Evolutionary conservation across 2,888 invertebrate species (phyloP), one percentile per base, ranked within the genome.

Genomic region (Tenthredo scrophulariae): DNA sequence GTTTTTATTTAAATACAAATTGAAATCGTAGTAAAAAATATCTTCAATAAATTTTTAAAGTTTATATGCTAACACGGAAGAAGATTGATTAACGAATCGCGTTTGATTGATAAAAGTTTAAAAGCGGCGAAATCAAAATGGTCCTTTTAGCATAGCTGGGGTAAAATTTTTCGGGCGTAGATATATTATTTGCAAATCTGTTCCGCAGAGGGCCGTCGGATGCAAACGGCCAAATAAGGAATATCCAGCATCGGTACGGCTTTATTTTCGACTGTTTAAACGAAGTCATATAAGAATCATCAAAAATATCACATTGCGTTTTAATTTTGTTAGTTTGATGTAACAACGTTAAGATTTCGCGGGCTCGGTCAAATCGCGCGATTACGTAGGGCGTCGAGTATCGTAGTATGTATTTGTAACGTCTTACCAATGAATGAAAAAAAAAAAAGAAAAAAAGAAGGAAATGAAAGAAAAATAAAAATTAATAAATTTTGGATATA

Each of bases 61-160:
- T 46, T 18, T 37, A n/a, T 10, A n/a, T 74, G 6, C 10, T 22
- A 43, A 37, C 6, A 22, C 1, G 74, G 1, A 37, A 74, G 15
- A 40, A 40, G 18, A 4, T 67, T 67, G 18, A 77, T 22, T 33
- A 62, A 7, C 67, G 79, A 82, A 86, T 85, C 79, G 84, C 84
- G 87, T 86, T 87, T 85, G 86, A 88, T 88, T 89, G 84, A 18
- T 3, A 54, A 6, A 6, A 1, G 84, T 58, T 74, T 87, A 88
- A 89, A 88, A 89, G 87, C 89, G 88, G 85, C 87, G 86, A 88
- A 88, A 88, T 88, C 88, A 87, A 89, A 88, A 89, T 87, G 86
- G 86, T 84, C 65, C 33, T 26, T 29, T 43, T 22, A 58, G 40
- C 13, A 62, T 15, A 67, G 80, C 37, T 22, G 50, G 75, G 65